Base-by-base conservation (phyloP, 2,113 vertebrate species). In the Daubentonia madagascariensis region DNA sequence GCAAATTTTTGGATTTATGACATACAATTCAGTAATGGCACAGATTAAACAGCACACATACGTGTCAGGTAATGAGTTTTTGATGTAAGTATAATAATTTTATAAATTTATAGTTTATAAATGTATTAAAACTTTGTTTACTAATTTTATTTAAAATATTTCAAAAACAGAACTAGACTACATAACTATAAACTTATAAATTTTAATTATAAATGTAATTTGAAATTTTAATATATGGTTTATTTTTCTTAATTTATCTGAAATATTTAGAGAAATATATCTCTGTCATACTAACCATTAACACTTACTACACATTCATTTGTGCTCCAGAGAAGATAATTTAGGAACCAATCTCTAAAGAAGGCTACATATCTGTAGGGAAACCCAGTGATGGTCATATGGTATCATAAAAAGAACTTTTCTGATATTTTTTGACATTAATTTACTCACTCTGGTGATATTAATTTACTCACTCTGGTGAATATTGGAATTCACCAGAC, bases 61-160 rank as follows among this genome's bases (percentile, higher is more conserved):
- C 8, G 10, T 63, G 28, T 70, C 30, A 72, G 35, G 54, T 54
- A 70, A 96, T 48, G 32, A 48, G 28, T 30, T 72, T 96, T 67
- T 86, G 25, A 92, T 48, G 25, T 43, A 37, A 20, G n/a, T 35
- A 16, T 25, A 43, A 52, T 57, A 75, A 61, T 25, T 73, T 95
- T 72, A 63, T 7, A 75, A 6, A 73, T 83, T 65, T 79, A 22
- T 48, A 32, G 50, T 48, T 61, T 22, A 43, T 17, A 88, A n/a
- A 43, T 22, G 48, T 65, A 61, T 54, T 35, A 61, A 25, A 81
- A 54, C 17, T 32, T 75, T 30, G 48, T 50, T 89, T 67, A 94
- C n/a, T 81, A 73, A 59, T 65, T 85, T 37, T 68, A 23, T 89
- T 92, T 89, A 85, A 95, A 85, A 79, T 48, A 83, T n/a, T 57